Evolutionary conservation across 1,140 invertebrate genomes (phyloP).

Genomic region (Batillaria attramentaria): DNA sequence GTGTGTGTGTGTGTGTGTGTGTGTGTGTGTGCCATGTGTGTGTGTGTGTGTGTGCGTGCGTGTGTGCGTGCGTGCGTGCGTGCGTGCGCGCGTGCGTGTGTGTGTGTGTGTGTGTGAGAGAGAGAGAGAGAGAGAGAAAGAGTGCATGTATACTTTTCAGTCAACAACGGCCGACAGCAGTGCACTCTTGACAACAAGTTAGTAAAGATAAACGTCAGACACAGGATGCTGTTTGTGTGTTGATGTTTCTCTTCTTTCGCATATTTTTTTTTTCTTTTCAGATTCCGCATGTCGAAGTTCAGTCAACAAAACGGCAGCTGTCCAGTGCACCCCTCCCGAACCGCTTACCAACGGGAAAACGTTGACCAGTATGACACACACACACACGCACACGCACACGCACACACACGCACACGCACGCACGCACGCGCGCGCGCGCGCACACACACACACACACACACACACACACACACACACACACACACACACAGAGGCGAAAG

Average conservation of each 20-base stretch:
- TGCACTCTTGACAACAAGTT: too few relatives aligned
- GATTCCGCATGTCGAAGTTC: too few relatives aligned
- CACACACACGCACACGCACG: slow-evolving; percentile 6
- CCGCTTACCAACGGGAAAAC: too few relatives aligned
- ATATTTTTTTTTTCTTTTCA: too few relatives aligned
- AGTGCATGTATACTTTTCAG: too few relatives aligned
- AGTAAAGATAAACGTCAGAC: too few relatives aligned
- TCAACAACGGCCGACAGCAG: too few relatives aligned
- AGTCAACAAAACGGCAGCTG: too few relatives aligned
- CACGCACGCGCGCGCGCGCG: not conserved
- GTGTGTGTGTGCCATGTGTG: not conserved
- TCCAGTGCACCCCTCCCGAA: too few relatives aligned
- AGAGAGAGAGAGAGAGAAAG: not conserved
- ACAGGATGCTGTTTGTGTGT: too few relatives aligned
- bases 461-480: slow-evolving; percentile 4
- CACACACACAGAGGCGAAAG: slow-evolving; percentile 3
- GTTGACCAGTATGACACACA: not conserved
- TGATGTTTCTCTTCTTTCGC: too few relatives aligned
- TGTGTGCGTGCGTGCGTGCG: slow-evolving; percentile 29
- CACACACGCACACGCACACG: not conserved
- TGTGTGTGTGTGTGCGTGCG: slow-evolving; percentile 23
- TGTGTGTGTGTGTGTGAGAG: slow-evolving; percentile 20
- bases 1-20: slow-evolving; percentile 16
- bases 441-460: slow-evolving; percentile 3
- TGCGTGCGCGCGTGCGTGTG: slow-evolving; percentile 26